Percentiles rank a stretch among this genome's conserved stretches.
These are phyloP conservation scores for Scaptomyza montana DNA, from an alignment of 1,140 invertebrate species.

Conservation along the genomic window DNA sequence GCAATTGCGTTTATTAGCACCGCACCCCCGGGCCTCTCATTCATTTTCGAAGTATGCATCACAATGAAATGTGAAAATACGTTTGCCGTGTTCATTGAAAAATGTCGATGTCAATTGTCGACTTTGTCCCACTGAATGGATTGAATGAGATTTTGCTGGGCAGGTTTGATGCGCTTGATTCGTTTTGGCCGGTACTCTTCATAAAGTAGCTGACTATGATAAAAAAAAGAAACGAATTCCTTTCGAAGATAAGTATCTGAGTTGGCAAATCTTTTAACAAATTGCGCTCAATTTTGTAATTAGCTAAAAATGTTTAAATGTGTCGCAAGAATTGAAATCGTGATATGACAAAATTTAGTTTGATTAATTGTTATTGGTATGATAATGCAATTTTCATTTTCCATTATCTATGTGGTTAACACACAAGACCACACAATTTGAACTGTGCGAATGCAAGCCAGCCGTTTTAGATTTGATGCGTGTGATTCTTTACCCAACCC, in stretches of 20 bases:
- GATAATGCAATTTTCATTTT: conserved; percentile 43
- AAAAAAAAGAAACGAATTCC: conserved; percentile 10
- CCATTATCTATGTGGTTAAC: conserved; percentile 34
- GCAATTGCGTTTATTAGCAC: conserved; percentile 83
- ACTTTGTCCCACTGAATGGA: conserved; percentile 13
- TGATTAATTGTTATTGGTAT: conserved; percentile 62
- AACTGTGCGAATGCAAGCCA: not conserved
- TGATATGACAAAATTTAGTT: conserved; percentile 19
- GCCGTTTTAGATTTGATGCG: no score
- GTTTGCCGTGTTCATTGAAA: conserved; percentile 60
- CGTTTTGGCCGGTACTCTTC: conserved; percentile 41
- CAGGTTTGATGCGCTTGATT: conserved; percentile 65
- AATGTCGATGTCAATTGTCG: conserved; percentile 50
- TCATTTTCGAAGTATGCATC: conserved; percentile 27
- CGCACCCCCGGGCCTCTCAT: conserved; percentile 56
- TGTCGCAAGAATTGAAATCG: conserved; percentile 61
- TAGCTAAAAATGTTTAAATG: conserved; percentile 51
- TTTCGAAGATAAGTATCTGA: conserved; percentile 45
- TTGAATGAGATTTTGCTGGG: conserved; percentile 54
- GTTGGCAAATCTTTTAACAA: conserved; percentile 31
- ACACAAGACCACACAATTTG: conserved; percentile 61
- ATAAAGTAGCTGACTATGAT: not conserved
- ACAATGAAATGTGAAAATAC: conserved; percentile 47
- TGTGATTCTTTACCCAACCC: no score
- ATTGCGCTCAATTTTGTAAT: conserved; percentile 60